Conservation (phyloP, 2,113 vertebrate species). For the Tor tambroides region DNA sequence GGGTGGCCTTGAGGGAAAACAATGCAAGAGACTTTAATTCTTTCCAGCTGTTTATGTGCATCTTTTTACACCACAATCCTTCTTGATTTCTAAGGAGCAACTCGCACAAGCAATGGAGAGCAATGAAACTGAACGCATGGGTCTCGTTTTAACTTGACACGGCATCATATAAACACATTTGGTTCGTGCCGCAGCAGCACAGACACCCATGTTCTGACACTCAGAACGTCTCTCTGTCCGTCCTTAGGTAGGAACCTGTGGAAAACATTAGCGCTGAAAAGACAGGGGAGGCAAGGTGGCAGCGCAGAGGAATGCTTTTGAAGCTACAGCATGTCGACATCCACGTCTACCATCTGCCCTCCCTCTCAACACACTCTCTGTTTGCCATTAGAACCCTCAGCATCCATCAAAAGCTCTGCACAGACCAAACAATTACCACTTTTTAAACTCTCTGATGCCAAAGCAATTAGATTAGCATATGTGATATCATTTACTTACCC, state of each 20-base stretch:
- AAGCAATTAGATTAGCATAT: constrained; percentile 9
- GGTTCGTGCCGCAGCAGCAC: neutral
- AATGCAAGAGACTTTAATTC: constrained; percentile 36
- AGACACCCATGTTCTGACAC: neutral
- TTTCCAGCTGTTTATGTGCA: constrained; percentile 32
- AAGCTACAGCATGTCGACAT: constrained; percentile 26
- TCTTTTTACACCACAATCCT: constrained; percentile 7
- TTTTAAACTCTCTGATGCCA: neutral
- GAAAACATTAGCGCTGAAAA: constrained; percentile 33
- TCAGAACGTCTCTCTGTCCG: neutral
- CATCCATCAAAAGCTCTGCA: constrained; percentile 41
- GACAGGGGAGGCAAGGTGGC: constrained; percentile 8
- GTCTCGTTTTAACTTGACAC: neutral
- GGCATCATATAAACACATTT: neutral
- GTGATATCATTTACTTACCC: neutral
- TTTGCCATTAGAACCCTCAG: constrained; percentile 32
- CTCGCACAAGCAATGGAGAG: neutral
- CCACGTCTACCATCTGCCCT: constrained; percentile 8
- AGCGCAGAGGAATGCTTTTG: constrained; percentile 56
- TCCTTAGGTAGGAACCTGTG: constrained; percentile 1
- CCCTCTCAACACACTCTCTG: constrained; percentile 43
- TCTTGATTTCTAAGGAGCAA: neutral
- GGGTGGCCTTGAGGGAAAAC: constrained; percentile 38
- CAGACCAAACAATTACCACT: constrained; percentile 30
- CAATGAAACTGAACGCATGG: neutral